Evolutionary conservation across 2,797 vertebrate genomes (phyloP).

Genomic region (Lagocephalus sceleratus): DNA sequence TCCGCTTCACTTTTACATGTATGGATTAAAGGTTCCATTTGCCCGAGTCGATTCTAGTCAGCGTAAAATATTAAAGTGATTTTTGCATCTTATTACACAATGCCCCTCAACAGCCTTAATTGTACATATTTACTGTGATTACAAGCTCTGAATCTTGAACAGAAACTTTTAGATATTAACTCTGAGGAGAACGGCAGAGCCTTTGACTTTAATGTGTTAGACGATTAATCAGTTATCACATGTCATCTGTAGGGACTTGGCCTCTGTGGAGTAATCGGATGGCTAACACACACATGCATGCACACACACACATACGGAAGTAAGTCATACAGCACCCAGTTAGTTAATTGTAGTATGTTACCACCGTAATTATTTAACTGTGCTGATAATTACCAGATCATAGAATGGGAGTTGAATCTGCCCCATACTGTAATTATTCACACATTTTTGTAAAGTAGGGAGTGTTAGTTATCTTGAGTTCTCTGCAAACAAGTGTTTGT

Average conservation of each 20-base stretch:
- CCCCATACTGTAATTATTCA: slow-evolving; percentile 68
- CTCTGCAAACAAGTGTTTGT: slow-evolving; percentile 27
- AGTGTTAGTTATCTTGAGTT: slow-evolving; percentile 31
- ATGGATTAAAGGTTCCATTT: slow-evolving; percentile 48
- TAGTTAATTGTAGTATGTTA: slow-evolving; percentile 76
- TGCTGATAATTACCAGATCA: slow-evolving; percentile 76
- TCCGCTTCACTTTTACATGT: slow-evolving; percentile 46
- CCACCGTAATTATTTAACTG: slow-evolving; percentile 78
- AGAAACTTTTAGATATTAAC: slow-evolving; percentile 34
- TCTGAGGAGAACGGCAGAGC: slow-evolving; percentile 52
- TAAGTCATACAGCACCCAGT: slow-evolving; percentile 71
- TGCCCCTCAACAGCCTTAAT: not conserved
- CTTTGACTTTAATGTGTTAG: slow-evolving; percentile 51
- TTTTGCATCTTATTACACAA: slow-evolving; percentile 4
- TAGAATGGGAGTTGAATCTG: slow-evolving; percentile 63
- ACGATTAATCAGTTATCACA: slow-evolving; percentile 64
- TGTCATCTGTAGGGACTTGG: slow-evolving; percentile 62
- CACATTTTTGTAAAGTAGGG: slow-evolving; percentile 30
- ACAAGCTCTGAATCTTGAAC: slow-evolving; percentile 12
- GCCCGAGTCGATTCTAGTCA: slow-evolving; percentile 16
- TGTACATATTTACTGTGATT: slow-evolving; percentile 21
- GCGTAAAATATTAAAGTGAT: too few species aligned
- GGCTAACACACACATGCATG: slow-evolving; percentile 31
- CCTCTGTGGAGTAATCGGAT: slow-evolving; percentile 61
- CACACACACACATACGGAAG: slow-evolving; percentile 36